These are phyloP conservation scores for Lissocephala sabroskyi DNA, from an alignment of 2,888 invertebrate genomes.

Conservation along the genomic window DNA sequence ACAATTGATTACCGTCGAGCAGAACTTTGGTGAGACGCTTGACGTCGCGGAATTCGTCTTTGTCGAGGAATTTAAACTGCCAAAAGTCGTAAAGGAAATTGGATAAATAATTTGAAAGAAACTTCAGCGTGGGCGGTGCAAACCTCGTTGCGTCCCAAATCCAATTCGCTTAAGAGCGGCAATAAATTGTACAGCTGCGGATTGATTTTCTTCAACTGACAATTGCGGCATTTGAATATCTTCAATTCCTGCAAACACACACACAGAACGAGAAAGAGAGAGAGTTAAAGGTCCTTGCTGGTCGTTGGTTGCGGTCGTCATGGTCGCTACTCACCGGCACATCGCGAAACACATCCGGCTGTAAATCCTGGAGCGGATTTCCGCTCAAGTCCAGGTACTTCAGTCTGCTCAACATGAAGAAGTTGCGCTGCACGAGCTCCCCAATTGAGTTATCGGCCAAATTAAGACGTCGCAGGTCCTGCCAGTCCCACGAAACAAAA, in stretches of 20 bases:
- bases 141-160: conserved; percentile 82
- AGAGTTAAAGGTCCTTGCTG: conserved; percentile 2
- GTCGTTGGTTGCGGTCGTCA: conserved; percentile 15
- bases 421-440: conserved; percentile 81
- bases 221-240: conserved; percentile 81
- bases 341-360: conserved; percentile 86
- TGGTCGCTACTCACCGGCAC: conserved; percentile 73
- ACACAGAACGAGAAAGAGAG: too few species aligned
- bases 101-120: conserved; percentile 33
- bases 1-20: conserved; percentile 84
- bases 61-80: conserved; percentile 80
- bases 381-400: conserved; percentile 82
- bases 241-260: conserved; percentile 78
- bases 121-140: too few species aligned
- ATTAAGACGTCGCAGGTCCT: conserved; percentile 79
- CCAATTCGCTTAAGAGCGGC: conserved; percentile 81
- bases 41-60: conserved; percentile 82
- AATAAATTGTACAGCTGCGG: conserved; percentile 85
- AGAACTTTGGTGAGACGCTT: conserved; percentile 78
- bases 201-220: conserved; percentile 82
- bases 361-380: conserved; percentile 82
- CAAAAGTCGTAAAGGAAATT: conserved; percentile 11
- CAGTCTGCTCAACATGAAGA: conserved; percentile 82
- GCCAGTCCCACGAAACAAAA: conserved; percentile 35
- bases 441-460: conserved; percentile 80